These are phyloP conservation scores for Coreoperca whiteheadi DNA, from an alignment of 2,113 vertebrate species.

Conservation along the genomic window DNA sequence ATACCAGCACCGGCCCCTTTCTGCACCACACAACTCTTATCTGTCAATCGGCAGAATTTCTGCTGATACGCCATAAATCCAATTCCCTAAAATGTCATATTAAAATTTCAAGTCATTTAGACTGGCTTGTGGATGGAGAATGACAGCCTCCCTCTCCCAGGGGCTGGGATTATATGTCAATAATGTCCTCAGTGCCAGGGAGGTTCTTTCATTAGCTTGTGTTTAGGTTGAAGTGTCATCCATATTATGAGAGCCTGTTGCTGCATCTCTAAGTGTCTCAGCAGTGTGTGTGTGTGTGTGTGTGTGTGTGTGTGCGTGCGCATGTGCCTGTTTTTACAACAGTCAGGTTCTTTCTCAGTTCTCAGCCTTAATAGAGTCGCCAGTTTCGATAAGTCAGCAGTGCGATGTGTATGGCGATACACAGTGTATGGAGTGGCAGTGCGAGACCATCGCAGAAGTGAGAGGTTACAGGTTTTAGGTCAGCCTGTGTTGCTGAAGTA, in stretches of 20 bases:
- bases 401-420: slow-evolving; percentile 3
- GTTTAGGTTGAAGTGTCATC: slow-evolving; percentile 73
- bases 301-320: slow-evolving; percentile 27
- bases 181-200: slow-evolving; percentile 62
- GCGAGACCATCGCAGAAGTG: not conserved
- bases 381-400: slow-evolving; percentile 34
- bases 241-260: slow-evolving; percentile 49
- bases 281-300: slow-evolving; percentile 24
- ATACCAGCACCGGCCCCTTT: slow-evolving; percentile 50
- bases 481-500: not conserved
- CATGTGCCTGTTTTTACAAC: slow-evolving; percentile 22
- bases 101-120: slow-evolving; percentile 73
- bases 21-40: slow-evolving; percentile 48
- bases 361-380: slow-evolving; percentile 31
- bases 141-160: slow-evolving; percentile 56
- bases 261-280: slow-evolving; percentile 6
- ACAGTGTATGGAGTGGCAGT: not conserved
- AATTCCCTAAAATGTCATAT: slow-evolving; percentile 77
- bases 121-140: slow-evolving; percentile 53
- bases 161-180: slow-evolving; percentile 71
- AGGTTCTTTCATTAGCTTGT: slow-evolving; percentile 70
- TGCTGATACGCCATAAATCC: slow-evolving; percentile 76
- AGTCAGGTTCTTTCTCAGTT: slow-evolving; percentile 8
- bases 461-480: not conserved
- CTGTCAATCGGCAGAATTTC: slow-evolving; percentile 66